Conservation (phyloP, 1,140 invertebrate genomes). For the Dryas iulia region DNA sequence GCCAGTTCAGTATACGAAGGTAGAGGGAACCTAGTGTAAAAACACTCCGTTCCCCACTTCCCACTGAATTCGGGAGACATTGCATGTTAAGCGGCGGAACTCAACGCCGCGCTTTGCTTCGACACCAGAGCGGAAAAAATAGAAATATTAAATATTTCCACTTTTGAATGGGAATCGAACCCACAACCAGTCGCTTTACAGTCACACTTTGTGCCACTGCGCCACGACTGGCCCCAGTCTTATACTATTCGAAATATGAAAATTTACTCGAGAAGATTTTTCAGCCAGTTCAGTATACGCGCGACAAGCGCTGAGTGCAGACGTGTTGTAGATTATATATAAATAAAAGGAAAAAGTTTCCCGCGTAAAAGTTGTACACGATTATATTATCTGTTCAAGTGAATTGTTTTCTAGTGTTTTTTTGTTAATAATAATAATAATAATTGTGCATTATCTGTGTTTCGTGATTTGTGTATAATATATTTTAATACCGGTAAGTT, state of each 20-base stretch:
- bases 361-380: slow-evolving; percentile 55
- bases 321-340: slow-evolving; percentile 33
- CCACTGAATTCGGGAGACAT: too few relatives aligned
- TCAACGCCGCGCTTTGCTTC: too few relatives aligned
- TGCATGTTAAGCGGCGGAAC: too few relatives aligned
- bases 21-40: too few relatives aligned
- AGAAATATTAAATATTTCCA: too few relatives aligned
- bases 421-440: slow-evolving; percentile 30
- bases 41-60: too few relatives aligned
- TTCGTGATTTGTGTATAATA: slow-evolving; percentile 4
- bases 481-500: background rate
- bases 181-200: too few relatives aligned
- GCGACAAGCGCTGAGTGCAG: slow-evolving; percentile 45
- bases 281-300: slow-evolving; percentile 46
- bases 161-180: too few relatives aligned
- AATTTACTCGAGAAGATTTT: slow-evolving; percentile 45
- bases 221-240: too few relatives aligned
- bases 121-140: too few relatives aligned
- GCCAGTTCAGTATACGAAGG: too few relatives aligned
- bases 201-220: too few relatives aligned
- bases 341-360: slow-evolving; percentile 40
- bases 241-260: slow-evolving; percentile 50
- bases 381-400: slow-evolving; percentile 16
- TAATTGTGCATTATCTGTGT: slow-evolving; percentile 38
- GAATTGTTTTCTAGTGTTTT: slow-evolving; percentile 23